phyloP scores from a whole-genome alignment of 2,888 invertebrate genomes.

The Orchesellides sinensis region DNA sequence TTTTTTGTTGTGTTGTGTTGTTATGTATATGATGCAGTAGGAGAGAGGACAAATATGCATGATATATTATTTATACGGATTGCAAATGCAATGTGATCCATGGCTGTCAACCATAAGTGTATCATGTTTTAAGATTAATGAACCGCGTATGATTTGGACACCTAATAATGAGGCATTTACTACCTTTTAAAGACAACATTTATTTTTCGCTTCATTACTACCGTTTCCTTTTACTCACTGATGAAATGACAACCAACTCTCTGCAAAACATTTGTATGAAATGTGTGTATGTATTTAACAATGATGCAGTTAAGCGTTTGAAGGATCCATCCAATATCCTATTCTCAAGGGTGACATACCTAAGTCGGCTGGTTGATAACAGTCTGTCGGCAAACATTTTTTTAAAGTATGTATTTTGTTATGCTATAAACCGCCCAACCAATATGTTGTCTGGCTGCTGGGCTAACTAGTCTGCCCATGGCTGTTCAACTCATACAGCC shows the following conservation, averaged over 20 bases:
- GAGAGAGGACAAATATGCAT: conserved; percentile 10
- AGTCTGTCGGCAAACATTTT: conserved; percentile 42
- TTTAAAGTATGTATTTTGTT: neutral
- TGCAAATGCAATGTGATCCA: conserved; percentile 26
- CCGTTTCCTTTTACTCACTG: conserved; percentile 61
- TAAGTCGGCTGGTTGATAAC: neutral
- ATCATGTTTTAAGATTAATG: conserved; percentile 63
- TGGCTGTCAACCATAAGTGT: conserved; percentile 58
- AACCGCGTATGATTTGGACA: conserved; percentile 62
- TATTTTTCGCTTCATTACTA: conserved; percentile 64
- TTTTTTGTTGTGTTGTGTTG: neutral
- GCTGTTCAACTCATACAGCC: conserved; percentile 21
- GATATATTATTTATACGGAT: conserved; percentile 41
- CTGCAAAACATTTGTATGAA: neutral
- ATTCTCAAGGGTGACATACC: conserved; percentile 16
- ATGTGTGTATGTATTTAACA: neutral
- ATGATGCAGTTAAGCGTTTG: neutral
- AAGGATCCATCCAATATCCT: neutral
- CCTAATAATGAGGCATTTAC: conserved; percentile 67
- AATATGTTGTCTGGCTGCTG: conserved; percentile 21
- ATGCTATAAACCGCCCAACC: conserved; percentile 19
- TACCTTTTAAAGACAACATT: conserved; percentile 65
- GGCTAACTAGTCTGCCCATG: conserved; percentile 23
- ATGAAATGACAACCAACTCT: conserved; percentile 23
- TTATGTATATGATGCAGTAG: neutral